Conservation (phyloP, 2,888 invertebrate species). For the Drosophila neonasuta region DNA sequence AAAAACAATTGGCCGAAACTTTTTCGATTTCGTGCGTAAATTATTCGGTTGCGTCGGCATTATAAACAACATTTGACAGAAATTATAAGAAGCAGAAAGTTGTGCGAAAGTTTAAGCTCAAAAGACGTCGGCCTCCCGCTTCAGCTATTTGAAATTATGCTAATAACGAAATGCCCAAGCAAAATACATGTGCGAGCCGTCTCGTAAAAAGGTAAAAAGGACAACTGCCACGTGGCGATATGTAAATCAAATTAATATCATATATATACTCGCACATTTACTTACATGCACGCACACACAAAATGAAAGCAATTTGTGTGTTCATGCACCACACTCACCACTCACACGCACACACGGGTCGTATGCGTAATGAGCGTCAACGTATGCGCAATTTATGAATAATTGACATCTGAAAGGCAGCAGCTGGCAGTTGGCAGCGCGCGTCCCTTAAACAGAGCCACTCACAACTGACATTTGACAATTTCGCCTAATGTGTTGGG, state of each 20-base stretch:
- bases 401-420: conserved; percentile 64
- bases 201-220: conserved; percentile 31
- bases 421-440: conserved; percentile 19
- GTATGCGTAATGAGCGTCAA: conserved; percentile 66
- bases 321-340: not conserved
- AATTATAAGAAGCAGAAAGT: conserved; percentile 48
- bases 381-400: conserved; percentile 71
- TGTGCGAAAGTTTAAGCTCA: conserved; percentile 32
- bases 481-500: conserved; percentile 35
- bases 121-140: conserved; percentile 5
- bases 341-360: conserved; percentile 31
- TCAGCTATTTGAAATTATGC: conserved; percentile 64
- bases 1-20: conserved; percentile 42
- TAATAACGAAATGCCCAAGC: conserved; percentile 37
- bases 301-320: conserved; percentile 39
- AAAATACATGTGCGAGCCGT: not conserved
- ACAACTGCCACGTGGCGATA: conserved; percentile 37
- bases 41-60: conserved; percentile 38
- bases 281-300: conserved; percentile 14
- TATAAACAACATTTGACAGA: conserved; percentile 49
- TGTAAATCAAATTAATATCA: conserved; percentile 67
- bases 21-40: conserved; percentile 68
- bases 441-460: conserved; percentile 21
- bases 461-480: conserved; percentile 42
- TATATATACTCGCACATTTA: conserved; percentile 14